These are phyloP conservation scores for Drosophila nannoptera DNA, from an alignment of 1,140 invertebrate genomes.

Conservation along the genomic window DNA sequence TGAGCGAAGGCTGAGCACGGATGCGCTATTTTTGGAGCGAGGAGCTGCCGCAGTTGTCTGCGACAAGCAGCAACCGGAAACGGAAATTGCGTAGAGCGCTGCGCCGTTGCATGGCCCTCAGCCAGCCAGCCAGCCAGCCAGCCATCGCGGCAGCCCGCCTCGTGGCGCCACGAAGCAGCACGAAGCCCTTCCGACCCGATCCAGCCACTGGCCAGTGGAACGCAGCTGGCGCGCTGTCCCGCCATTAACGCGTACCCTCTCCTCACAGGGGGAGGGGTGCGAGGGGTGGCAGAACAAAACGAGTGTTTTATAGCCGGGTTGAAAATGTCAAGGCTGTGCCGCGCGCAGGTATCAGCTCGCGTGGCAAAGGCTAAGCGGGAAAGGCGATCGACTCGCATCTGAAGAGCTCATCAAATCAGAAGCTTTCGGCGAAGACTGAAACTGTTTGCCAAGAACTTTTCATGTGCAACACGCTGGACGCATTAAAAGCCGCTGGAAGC, in stretches of 20 bases:
- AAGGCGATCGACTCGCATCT: slow-evolving; percentile 11
- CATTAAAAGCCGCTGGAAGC: slow-evolving; percentile 45
- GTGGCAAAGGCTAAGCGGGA: background rate
- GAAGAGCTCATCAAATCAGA: slow-evolving; percentile 53
- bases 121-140: slow-evolving; percentile 28
- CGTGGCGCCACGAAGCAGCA: slow-evolving; percentile 24
- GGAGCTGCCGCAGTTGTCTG: slow-evolving; percentile 56
- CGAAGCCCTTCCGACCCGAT: background rate
- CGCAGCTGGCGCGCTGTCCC: slow-evolving; percentile 40
- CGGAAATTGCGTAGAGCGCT: slow-evolving; percentile 72
- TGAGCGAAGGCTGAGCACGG: slow-evolving; percentile 5
- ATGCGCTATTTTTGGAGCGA: slow-evolving; percentile 30
- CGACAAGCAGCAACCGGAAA: slow-evolving; percentile 64
- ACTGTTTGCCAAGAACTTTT: slow-evolving; percentile 64
- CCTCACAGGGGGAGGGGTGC: background rate
- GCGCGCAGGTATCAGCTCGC: slow-evolving; percentile 17
- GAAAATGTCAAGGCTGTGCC: slow-evolving; percentile 45
- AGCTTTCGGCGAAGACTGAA: slow-evolving; percentile 43
- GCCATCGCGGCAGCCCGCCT: background rate
- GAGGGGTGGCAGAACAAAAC: slow-evolving; percentile 13
- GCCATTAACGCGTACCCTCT: slow-evolving; percentile 55
- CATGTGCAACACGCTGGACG: slow-evolving; percentile 65
- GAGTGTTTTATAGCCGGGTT: slow-evolving; percentile 43
- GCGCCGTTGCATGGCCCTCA: slow-evolving; percentile 53
- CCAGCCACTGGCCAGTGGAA: background rate